These are phyloP conservation scores for Ramphastos sulfuratus DNA, from an alignment of 2,113 vertebrate species.

Conservation along the genomic window DNA sequence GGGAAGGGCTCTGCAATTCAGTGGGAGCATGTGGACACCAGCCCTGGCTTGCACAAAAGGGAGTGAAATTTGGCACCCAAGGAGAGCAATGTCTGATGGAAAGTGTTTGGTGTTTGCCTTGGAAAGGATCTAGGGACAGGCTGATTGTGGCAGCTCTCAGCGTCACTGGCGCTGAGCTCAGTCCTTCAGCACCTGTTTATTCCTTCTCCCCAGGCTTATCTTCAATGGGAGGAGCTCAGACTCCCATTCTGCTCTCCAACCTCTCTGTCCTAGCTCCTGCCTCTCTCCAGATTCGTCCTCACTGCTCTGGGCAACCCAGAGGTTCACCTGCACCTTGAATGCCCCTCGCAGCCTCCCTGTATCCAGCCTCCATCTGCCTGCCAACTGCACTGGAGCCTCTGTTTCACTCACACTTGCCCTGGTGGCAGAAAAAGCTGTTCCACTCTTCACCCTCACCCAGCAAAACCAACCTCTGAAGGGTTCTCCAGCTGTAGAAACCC, in stretches of 20 bases:
- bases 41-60: slow-evolving; percentile 42
- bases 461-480: background rate
- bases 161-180: slow-evolving; percentile 34
- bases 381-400: background rate
- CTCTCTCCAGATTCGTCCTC: background rate
- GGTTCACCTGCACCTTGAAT: background rate
- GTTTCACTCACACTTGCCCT: fast-evolving
- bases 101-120: slow-evolving; percentile 49
- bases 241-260: background rate
- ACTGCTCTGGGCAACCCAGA: background rate
- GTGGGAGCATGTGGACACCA: background rate
- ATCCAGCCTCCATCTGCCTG: background rate
- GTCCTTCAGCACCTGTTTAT: background rate
- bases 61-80: slow-evolving; percentile 32
- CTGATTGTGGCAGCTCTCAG: background rate
- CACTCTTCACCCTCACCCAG: background rate
- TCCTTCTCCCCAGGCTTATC: background rate
- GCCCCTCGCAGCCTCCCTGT: too few species aligned
- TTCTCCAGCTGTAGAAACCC: background rate
- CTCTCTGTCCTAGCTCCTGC: background rate
- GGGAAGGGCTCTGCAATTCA: background rate
- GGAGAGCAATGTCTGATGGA: background rate
- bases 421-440: background rate
- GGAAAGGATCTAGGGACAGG: slow-evolving; percentile 16
- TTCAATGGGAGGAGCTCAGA: background rate